Evolutionary conservation across 2,797 vertebrate genomes (phyloP), one percentile per base, ranked within the genome.

Genomic region (Setipinna tenuifilis): DNA sequence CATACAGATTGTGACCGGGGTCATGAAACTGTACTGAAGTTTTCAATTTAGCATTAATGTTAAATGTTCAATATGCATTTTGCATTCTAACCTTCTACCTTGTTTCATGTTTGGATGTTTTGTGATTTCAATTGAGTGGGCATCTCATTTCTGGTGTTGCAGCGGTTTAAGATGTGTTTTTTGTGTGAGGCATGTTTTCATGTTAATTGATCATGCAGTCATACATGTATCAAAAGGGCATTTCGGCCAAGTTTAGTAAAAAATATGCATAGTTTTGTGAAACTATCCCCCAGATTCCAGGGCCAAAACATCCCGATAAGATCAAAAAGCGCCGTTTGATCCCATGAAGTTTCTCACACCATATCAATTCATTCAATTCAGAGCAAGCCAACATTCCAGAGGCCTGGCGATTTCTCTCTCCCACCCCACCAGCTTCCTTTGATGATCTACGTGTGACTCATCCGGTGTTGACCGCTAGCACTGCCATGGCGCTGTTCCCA

Each of bases 401-500:
- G 71, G 71, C 71, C 71, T 78, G 71, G 71, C 71, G 35, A 78
- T 78, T 31, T 78, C 35, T 78, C 68, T 28, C 71, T 25, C 75
- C 25, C 58, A 31, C 62, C 58, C 81, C 46, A 46, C 57, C 21
- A 23, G 81, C 57, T 50, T 83, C 83, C 68, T 71, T 84, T 86
- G 50, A 62, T 86, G 71, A 78, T 78, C 71, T 44, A 78, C 19
- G 71, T 41, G 35, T 78, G 71, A 78, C 71, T 78, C 71, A 78
- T 78, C 71, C 71, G 71, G 71, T 78, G 31, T 35, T 78, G 71
- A 78, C 71, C 71, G 71, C 71, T 78, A 78, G 35, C 59, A 58
- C 71, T 41, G 82, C 83, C 84, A 85, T 78, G 71, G 81, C 78
- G 85, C 85, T 81, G 75, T 87, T 88, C 86, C 86, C 86, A 75